Base-by-base conservation (phyloP, 2,113 vertebrate species). In the Bettongia penicillata region DNA sequence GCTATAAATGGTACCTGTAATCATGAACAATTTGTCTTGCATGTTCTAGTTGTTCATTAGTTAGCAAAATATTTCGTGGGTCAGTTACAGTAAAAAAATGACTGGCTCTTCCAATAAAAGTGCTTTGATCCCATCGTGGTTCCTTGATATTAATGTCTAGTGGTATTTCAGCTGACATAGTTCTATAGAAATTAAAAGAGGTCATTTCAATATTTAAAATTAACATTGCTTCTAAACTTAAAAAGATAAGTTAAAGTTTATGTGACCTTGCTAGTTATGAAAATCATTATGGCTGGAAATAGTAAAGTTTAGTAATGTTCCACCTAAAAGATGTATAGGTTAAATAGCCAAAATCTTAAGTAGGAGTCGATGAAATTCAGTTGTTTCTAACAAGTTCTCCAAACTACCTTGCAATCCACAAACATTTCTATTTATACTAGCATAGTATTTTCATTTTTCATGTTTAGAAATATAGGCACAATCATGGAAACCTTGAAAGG, bases 51-150 rank as follows among this genome's bases (percentile, higher is more conserved):
- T 99, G 99, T 77, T 99, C 98, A 25, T 99, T 98, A 96, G 99
- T 99, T 95, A 99, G 98, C 47, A 99, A 99, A 97, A 99, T 98
- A 96, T 99, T 99, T 97, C 99, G 99, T 92, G 99, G 99, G 55
- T 99, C 99, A 61, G 99, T 99, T 92, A 99, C 99, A 0, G 99
- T 99, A 97, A 99, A 99, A 99, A 99, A 99, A 98, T 99, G 99
- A 84, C 98, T 99, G 51, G 99, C 99, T 96, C 99, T 98, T 92
- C 99, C 99, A 57, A 97, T 5, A 57, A 99, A 99, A 43, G 99
- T 99, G 97, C 99, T 99, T 97, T 99, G 99, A 98, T 99, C 99
- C 99, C 99, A 99, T 95, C 99, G 99, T 12, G 99, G 99, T 95
- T 99, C 99, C 97, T 99, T 99, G 98, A 99, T 99, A 97, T 99